Base-by-base conservation (phyloP, 1,140 invertebrate genomes). In the Drosophila subpulchrella region DNA sequence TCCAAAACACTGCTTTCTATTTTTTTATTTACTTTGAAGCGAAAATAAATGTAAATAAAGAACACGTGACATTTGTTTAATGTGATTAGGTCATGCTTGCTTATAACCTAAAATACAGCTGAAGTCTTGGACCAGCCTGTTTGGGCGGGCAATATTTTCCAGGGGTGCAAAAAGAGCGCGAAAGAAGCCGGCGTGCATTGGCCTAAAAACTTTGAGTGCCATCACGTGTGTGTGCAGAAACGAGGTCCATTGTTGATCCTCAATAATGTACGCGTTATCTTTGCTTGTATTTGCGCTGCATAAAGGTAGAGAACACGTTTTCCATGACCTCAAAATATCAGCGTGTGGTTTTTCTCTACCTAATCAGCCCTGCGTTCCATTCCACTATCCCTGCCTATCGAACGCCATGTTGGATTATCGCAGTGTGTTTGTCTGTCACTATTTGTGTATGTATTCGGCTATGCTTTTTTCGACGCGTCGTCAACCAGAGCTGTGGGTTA, bases 341-440 rank as follows among this genome's bases (percentile, higher is more conserved):
- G 15, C 38, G 44, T 58, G 42, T 39, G 24, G 32, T 12, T 13
- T 62, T 36, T 53, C 63, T 34, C 17, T 12, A 12, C 24, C 11
- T 32, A 36, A 55, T 51, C 83, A 80, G 75, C 83, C 51, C 79
- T 88, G 84, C 47, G 80, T 89, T 89, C 30, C 78, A 85, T 78
- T 86, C 68, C 81, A 39, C 6, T 20, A 39, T 51, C 47, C 61
- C 58, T 77, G 84, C 38, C 68, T 61, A 88, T 88, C 83, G 83
- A 53, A 42, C 76, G 66, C 84, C 83, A 88, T 85, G 36, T 85
- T 85, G 74, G 56, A 85, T 56, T 65, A 81, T 85, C 73, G 63
- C 8, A 32, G 47, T 32, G 27, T 78, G 48, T 73, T 60, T 80
- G 65, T 75, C 61, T 67, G 59, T 62, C 46, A 70, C 59, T 53